Percentiles rank a stretch among this genome's conserved stretches.
These are phyloP conservation scores for Cybosia mesomella DNA, from an alignment of 2,888 invertebrate genomes.

Conservation along the genomic window DNA sequence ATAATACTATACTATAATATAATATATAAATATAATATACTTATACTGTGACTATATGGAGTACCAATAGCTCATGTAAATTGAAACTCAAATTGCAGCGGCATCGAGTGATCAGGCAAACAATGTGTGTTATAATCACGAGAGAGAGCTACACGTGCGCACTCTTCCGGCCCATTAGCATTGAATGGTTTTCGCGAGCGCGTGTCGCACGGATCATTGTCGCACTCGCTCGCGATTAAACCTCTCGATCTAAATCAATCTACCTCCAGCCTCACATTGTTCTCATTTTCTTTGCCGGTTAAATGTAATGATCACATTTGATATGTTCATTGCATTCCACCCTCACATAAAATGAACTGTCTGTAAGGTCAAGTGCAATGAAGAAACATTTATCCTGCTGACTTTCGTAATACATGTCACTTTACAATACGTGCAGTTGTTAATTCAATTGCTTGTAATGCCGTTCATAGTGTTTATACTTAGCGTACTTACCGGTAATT, in stretches of 20 bases:
- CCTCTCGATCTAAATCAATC: conserved; percentile 79
- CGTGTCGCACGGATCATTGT: conserved; percentile 76
- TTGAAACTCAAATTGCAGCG: conserved; percentile 58
- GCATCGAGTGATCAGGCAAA: conserved; percentile 63
- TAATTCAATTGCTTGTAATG: conserved; percentile 48
- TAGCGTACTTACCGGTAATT: conserved; percentile 89
- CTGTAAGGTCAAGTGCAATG: conserved; percentile 71
- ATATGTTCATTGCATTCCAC: conserved; percentile 70
- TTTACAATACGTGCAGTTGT: conserved; percentile 41
- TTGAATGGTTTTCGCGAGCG: conserved; percentile 81
- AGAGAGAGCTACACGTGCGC: conserved; percentile 76
- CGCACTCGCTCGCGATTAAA: conserved; percentile 67
- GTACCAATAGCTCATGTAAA: conserved; percentile 23
- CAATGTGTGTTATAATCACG: conserved; percentile 70
- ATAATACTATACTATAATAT: too few species aligned
- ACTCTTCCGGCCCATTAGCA: conserved; percentile 85
- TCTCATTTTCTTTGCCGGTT: conserved; percentile 73
- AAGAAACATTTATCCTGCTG: conserved; percentile 61
- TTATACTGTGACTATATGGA: conserved; percentile 7
- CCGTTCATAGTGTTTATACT: conserved; percentile 35
- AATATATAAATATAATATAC: too few species aligned
- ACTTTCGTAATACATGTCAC: conserved; percentile 59
- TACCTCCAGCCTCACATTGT: conserved; percentile 70
- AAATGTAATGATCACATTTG: conserved; percentile 79
- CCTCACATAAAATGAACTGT: conserved; percentile 53